Percentiles rank a stretch among this genome's conserved stretches.
phyloP scores from a whole-genome alignment of 2,888 invertebrate species.

The Drosophila nr. perissopoda region DNA sequence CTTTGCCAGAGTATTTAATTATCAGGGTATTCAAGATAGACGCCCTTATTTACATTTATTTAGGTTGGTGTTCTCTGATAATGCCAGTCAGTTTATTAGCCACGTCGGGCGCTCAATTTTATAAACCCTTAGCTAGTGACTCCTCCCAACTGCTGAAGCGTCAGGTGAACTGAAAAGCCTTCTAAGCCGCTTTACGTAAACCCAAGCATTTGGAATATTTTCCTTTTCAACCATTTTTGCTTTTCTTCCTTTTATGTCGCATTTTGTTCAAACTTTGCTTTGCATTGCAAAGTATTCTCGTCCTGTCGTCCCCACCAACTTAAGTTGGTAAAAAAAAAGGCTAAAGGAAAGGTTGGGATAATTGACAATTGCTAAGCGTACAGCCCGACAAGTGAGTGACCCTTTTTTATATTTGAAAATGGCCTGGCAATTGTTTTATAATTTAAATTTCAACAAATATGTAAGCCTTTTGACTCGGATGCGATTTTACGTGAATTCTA shows the following conservation, averaged over 20 bases:
- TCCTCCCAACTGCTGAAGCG: constrained; percentile 27
- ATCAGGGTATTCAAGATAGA: background rate
- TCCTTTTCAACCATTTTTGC: constrained; percentile 14
- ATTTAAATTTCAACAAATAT: constrained; percentile 55
- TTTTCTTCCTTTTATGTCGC: constrained; percentile 58
- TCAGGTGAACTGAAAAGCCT: constrained; percentile 58
- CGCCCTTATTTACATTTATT: constrained; percentile 9
- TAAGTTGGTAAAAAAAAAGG: constrained; percentile 8
- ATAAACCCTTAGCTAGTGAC: constrained; percentile 46
- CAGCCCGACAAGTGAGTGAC: constrained; percentile 49
- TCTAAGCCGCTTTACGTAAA: constrained; percentile 54
- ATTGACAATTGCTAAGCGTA: constrained; percentile 57
- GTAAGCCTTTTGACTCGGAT: background rate
- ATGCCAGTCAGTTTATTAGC: constrained; percentile 67
- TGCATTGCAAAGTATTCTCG: constrained; percentile 63
- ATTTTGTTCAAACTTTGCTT: constrained; percentile 51
- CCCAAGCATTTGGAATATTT: constrained; percentile 46
- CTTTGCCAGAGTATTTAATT: constrained; percentile 14
- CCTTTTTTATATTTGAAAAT: constrained; percentile 31
- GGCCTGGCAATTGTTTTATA: constrained; percentile 58
- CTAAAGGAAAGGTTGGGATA: constrained; percentile 41
- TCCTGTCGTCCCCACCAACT: constrained; percentile 14
- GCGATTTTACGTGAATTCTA: constrained; percentile 40
- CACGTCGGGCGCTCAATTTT: constrained; percentile 62
- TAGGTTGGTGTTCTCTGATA: constrained; percentile 13